These are phyloP conservation scores for Rhimphoctona megacephalus DNA, from an alignment of 2,888 invertebrate species.

Conservation along the genomic window DNA sequence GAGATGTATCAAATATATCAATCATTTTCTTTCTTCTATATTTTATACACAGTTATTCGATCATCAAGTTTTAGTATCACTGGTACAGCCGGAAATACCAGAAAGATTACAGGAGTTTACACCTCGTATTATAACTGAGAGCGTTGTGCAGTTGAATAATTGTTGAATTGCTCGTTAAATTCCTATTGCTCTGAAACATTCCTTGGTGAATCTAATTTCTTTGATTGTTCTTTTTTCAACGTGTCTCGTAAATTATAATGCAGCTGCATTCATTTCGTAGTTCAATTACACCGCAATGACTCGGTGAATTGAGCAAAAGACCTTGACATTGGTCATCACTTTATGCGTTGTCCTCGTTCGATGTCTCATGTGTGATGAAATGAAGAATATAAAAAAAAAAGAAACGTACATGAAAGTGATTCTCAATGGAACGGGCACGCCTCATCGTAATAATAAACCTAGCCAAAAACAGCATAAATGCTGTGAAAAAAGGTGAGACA, in stretches of 20 bases:
- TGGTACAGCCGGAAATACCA: conserved; percentile 6
- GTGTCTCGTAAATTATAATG: neutral
- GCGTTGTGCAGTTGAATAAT: neutral
- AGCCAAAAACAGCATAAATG: too few species aligned
- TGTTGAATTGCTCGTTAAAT: too few species aligned
- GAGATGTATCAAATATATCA: neutral
- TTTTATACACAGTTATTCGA: neutral
- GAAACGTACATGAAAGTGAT: conserved; percentile 4
- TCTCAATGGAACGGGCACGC: conserved; percentile 33
- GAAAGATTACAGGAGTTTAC: neutral
- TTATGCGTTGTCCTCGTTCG: neutral
- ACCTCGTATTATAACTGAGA: neutral
- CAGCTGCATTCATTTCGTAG: conserved; percentile 35
- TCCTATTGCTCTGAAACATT: neutral
- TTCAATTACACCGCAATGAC: conserved; percentile 20
- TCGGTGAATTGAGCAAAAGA: conserved; percentile 27
- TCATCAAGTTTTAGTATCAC: neutral
- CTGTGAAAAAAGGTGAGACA: too few species aligned
- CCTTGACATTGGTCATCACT: conserved; percentile 34
- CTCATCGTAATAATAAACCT: conserved; percentile 47
- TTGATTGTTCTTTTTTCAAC: neutral
- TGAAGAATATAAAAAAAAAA: neutral
- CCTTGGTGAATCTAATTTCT: neutral
- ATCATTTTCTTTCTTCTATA: neutral
- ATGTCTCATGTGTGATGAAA: neutral